These are phyloP conservation scores for Tokudaia tokunoshimensis DNA, from an alignment of 2,797 vertebrate genomes.

Conservation along the genomic window DNA sequence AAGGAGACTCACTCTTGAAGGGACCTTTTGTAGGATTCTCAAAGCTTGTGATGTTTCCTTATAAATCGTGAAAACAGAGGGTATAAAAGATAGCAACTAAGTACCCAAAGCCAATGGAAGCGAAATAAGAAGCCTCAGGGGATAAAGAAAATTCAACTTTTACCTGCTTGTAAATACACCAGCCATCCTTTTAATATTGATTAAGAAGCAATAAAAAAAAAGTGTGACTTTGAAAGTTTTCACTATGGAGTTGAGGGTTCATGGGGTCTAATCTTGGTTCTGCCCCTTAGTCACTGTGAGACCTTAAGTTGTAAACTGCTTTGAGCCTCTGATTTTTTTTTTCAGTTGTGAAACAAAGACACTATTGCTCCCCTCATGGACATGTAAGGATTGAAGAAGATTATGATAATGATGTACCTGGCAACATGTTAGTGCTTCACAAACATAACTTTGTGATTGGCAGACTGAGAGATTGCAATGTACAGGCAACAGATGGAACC, in stretches of 20 bases:
- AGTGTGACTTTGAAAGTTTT: conserved; percentile 10
- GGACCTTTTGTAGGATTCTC: conserved; percentile 43
- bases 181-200: conserved; percentile 69
- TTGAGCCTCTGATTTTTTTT: neutral
- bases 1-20: neutral
- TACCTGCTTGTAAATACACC: conserved; percentile 74
- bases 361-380: neutral
- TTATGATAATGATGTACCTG: neutral
- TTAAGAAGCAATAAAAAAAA: conserved; percentile 64
- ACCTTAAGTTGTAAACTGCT: neutral
- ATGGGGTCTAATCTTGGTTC: neutral
- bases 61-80: conserved; percentile 53
- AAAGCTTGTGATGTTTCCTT: conserved; percentile 35
- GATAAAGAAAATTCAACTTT: conserved; percentile 63
- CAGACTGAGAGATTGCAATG: neutral
- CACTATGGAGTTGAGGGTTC: neutral
- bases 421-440: neutral
- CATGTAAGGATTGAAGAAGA: conserved; percentile 2
- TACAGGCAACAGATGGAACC: neutral
- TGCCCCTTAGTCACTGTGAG: neutral
- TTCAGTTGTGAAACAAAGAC: neutral
- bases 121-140: conserved; percentile 58
- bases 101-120: neutral
- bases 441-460: neutral
- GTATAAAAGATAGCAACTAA: conserved; percentile 6